phyloP scores from a whole-genome alignment of 2,888 invertebrate species.

The Stenichneumon culpator region DNA sequence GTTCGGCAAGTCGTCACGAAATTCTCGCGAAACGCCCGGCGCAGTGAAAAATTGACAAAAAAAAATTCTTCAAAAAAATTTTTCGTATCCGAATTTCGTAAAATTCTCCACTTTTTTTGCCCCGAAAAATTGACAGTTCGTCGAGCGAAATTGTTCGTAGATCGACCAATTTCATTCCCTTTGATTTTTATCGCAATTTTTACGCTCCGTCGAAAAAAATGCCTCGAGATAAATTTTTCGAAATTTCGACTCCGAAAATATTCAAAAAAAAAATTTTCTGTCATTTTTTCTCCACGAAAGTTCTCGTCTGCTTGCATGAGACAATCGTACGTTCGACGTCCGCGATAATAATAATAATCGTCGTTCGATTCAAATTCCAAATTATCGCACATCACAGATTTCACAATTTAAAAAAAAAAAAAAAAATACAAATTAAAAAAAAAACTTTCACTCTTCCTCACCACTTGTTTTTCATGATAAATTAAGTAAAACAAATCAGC shows the following conservation, averaged over 20 bases:
- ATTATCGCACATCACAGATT: background rate
- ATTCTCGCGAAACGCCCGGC: background rate
- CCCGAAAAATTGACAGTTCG: background rate
- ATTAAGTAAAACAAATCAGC: background rate
- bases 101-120: background rate
- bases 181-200: background rate
- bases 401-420: background rate
- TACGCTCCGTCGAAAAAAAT: too few species aligned
- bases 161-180: background rate
- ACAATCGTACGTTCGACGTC: background rate
- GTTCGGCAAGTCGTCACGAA: background rate
- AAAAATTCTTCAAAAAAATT: background rate
- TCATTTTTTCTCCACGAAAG: too few species aligned
- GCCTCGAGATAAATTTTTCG: too few species aligned
- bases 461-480: background rate
- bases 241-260: background rate
- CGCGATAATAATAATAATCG: background rate
- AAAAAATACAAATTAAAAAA: background rate
- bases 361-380: background rate
- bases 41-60: background rate
- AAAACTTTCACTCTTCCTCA: slow-evolving; percentile 12
- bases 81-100: background rate
- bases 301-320: too few species aligned
- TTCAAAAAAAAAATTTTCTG: too few species aligned
- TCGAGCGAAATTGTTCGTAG: background rate